phyloP scores from a whole-genome alignment of 1,140 invertebrate species.

The Lepidostoma basale region DNA sequence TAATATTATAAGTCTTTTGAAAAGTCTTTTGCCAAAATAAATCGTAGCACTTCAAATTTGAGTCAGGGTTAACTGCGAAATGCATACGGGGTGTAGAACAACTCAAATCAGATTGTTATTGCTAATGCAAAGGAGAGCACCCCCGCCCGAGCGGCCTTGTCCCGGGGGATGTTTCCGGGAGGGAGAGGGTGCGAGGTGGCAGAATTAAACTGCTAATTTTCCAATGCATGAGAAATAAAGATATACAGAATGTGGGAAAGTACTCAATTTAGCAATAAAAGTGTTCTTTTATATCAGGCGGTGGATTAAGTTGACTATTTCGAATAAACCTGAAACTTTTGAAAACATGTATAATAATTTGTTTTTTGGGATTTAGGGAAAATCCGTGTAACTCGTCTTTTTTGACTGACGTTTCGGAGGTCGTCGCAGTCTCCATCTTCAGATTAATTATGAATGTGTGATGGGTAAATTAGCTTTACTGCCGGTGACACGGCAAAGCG shows the following conservation, averaged over 20 bases:
- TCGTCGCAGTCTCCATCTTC: no score
- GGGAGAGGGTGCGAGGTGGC: background rate
- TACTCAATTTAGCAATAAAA: background rate
- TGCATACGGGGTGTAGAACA: background rate
- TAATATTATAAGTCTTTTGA: no score
- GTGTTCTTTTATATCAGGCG: no score
- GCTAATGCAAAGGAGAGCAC: conserved; percentile 16
- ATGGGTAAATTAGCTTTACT: no score
- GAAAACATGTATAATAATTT: no score
- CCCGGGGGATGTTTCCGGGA: background rate
- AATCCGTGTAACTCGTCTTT: no score
- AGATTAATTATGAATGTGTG: no score
- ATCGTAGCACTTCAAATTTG: background rate
- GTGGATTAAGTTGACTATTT: no score
- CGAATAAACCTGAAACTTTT: no score
- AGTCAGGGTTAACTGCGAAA: background rate
- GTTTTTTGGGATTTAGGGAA: no score
- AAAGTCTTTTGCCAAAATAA: background rate
- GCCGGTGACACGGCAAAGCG: no score
- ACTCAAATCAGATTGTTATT: conserved; percentile 28
- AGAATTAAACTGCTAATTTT: conserved; percentile 19
- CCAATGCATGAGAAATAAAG: conserved; percentile 9
- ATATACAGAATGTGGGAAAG: background rate
- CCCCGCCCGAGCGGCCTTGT: background rate
- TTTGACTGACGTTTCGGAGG: no score